These are phyloP conservation scores for Anabacerthia variegaticeps DNA, from an alignment of 2,797 vertebrate species.

Conservation along the genomic window DNA sequence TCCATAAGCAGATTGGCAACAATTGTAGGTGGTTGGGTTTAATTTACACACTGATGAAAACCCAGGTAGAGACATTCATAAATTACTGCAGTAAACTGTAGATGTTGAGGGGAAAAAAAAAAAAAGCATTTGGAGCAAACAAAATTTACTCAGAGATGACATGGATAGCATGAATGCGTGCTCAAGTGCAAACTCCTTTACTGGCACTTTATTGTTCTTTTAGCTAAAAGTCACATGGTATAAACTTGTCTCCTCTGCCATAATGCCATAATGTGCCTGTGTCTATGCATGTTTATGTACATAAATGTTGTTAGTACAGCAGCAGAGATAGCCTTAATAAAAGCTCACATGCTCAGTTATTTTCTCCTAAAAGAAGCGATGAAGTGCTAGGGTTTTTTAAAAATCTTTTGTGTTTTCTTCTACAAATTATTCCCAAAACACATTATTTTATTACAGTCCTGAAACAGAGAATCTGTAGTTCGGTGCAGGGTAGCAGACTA, in stretches of 20 bases:
- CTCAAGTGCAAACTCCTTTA: neutral
- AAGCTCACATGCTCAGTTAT: neutral
- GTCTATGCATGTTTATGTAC: neutral
- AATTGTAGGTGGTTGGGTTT: neutral
- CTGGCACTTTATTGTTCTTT: neutral
- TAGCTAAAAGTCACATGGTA: rapidly evolving
- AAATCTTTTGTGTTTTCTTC: neutral
- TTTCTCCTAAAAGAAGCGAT: neutral
- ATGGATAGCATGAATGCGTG: neutral
- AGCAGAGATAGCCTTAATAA: neutral
- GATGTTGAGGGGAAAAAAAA: neutral
- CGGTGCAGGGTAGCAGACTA: neutral
- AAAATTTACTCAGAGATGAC: neutral
- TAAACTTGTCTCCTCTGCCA: neutral
- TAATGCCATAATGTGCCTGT: neutral
- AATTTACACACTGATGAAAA: neutral
- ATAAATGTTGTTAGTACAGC: neutral
- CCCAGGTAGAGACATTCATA: neutral
- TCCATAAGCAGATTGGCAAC: neutral
- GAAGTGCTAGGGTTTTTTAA: rapidly evolving
- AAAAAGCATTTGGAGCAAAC: neutral
- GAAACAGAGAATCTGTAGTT: neutral
- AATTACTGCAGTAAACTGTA: neutral
- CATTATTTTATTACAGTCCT: neutral
- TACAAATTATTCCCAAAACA: neutral